Evolutionary conservation across 2,797 vertebrate genomes (phyloP).

Genomic region (Antrozous pallidus): DNA sequence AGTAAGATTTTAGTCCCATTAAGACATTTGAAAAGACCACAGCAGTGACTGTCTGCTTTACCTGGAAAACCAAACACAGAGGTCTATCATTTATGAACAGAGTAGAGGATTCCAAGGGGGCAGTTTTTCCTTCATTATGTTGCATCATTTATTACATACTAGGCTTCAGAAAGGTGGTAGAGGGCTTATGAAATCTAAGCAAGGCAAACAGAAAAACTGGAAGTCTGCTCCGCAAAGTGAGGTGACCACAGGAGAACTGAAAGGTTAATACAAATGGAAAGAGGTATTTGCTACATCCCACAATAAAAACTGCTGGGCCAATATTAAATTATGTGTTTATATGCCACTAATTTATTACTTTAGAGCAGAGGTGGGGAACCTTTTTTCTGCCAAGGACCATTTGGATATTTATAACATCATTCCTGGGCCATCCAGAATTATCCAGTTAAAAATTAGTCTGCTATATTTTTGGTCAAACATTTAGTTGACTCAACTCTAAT

Average conservation of each 20-base stretch:
- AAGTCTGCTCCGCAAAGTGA: not conserved
- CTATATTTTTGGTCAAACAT: too few relatives aligned
- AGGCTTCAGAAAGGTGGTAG: not conserved
- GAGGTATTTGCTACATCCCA: not conserved
- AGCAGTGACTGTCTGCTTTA: not conserved
- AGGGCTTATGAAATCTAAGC: not conserved
- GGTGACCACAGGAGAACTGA: not conserved
- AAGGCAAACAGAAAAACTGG: not conserved
- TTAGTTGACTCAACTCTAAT: too few relatives aligned
- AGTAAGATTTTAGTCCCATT: not conserved
- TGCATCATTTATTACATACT: not conserved
- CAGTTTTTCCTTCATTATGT: not conserved
- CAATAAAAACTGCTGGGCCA: not conserved
- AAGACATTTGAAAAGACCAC: not conserved
- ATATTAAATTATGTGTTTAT: not conserved
- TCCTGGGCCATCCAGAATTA: too few relatives aligned
- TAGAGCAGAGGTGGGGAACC: not conserved
- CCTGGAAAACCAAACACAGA: not conserved
- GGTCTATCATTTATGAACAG: not conserved
- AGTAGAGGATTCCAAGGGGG: not conserved
- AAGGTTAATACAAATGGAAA: not conserved
- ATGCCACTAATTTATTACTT: not conserved
- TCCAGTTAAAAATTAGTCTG: too few relatives aligned
- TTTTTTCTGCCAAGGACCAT: too few relatives aligned
- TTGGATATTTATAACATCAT: too few relatives aligned